A percentile compares a stretch with the other conserved stretches of the same genome.
These are phyloP conservation scores for Microplitis manilae DNA, from an alignment of 2,888 invertebrate genomes.

Conservation along the genomic window DNA sequence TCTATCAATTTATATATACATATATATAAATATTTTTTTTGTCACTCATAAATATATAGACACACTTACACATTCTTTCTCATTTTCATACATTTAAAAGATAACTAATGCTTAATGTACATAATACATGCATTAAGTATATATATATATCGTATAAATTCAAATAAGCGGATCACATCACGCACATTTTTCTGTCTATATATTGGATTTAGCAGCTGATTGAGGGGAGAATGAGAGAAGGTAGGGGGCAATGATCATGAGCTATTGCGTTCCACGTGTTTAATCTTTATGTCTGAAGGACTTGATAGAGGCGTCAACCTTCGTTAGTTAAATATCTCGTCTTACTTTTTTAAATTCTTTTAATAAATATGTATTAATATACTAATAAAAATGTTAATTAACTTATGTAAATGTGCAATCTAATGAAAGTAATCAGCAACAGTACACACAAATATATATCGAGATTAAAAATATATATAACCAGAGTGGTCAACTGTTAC, in stretches of 20 bases:
- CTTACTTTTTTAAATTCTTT: background rate
- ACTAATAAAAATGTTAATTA: background rate
- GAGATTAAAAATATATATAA: conserved; percentile 25
- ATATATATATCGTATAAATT: conserved; percentile 35
- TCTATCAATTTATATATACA: conserved; percentile 54
- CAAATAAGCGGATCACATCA: conserved; percentile 33
- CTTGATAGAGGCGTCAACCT: conserved; percentile 51
- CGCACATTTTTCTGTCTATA: conserved; percentile 28
- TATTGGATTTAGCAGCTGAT: conserved; percentile 42
- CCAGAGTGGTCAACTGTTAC: conserved; percentile 21
- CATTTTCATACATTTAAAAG: conserved; percentile 50
- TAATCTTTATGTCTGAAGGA: conserved; percentile 53
- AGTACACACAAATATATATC: conserved; percentile 1
- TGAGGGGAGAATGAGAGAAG: background rate
- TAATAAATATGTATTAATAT: background rate
- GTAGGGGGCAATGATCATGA: conserved; percentile 33
- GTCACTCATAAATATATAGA: conserved; percentile 1
- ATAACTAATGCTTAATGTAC: conserved; percentile 59
- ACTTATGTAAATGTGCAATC: background rate
- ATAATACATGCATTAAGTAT: conserved; percentile 44
- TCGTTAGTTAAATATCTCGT: conserved; percentile 49
- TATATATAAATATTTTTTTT: background rate
- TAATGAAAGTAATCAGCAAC: background rate
- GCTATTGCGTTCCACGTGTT: conserved; percentile 50
- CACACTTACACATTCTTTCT: background rate